A percentile compares a stretch with the other conserved stretches of the same genome.
Evolutionary conservation across 2,888 invertebrate genomes (phyloP).

Genomic region (Dryococelus australis): DNA sequence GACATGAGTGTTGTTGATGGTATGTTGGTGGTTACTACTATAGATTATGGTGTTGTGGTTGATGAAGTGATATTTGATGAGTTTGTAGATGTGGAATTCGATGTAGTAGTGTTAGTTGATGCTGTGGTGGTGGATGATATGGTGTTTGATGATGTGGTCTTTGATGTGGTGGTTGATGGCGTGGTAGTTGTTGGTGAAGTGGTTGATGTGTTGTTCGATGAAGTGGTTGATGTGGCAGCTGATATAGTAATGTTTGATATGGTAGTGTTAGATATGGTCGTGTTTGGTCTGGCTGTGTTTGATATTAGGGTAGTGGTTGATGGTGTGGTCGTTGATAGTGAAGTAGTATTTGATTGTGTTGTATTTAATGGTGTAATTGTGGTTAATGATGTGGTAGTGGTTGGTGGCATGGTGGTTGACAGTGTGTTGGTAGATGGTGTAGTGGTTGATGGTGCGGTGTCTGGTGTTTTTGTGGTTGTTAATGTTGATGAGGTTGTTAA

Average conservation of each 20-base stretch:
- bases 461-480: neutral
- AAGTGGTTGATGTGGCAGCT: neutral
- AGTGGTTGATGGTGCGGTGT: neutral
- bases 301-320: neutral
- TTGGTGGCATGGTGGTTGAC: neutral
- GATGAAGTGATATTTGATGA: neutral
- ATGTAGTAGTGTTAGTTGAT: neutral
- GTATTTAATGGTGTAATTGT: no score
- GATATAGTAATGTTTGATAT: neutral
- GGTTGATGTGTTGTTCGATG: neutral
- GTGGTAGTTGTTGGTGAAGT: neutral
- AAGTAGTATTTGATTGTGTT: neutral
- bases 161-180: neutral
- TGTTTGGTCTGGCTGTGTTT: neutral
- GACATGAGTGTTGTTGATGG: neutral
- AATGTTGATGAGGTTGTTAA: neutral
- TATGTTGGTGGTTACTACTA: neutral
- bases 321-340: neutral
- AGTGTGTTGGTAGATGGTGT: neutral
- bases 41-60: neutral
- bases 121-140: neutral
- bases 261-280: neutral
- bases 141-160: neutral
- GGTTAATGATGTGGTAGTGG: neutral
- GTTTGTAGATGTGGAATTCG: neutral